Conservation (phyloP, 2,888 invertebrate genomes). For the Cartodere bifasciata region DNA sequence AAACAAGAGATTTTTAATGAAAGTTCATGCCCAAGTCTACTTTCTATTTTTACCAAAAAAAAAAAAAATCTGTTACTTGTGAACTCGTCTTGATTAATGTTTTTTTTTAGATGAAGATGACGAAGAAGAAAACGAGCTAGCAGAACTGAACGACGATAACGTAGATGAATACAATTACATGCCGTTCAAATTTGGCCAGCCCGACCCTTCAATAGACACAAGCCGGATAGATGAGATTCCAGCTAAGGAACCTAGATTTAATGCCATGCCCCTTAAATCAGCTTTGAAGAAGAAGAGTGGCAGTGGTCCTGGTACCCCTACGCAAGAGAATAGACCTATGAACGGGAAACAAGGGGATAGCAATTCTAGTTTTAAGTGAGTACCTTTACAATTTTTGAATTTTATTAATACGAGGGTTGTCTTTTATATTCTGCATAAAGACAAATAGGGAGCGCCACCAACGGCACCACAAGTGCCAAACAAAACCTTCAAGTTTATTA, state of each 20-base stretch:
- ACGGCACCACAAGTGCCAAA: too few relatives aligned
- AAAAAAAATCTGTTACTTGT: too few relatives aligned
- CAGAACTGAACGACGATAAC: slow-evolving; percentile 53
- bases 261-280: slow-evolving; percentile 84
- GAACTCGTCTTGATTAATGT: too few relatives aligned
- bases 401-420: too few relatives aligned
- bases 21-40: too few relatives aligned
- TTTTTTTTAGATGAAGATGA: slow-evolving; percentile 27
- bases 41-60: too few relatives aligned
- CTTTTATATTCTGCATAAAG: too few relatives aligned
- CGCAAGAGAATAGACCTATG: slow-evolving; percentile 55
- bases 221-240: slow-evolving; percentile 83
- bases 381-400: too few relatives aligned
- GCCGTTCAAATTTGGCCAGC: slow-evolving; percentile 44
- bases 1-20: too few relatives aligned
- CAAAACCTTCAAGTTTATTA: too few relatives aligned
- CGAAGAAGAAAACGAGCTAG: slow-evolving; percentile 43
- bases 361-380: slow-evolving; percentile 60
- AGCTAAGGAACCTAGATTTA: slow-evolving; percentile 83
- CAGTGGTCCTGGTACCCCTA: slow-evolving; percentile 52
- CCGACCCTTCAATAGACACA: slow-evolving; percentile 62
- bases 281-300: slow-evolving; percentile 71
- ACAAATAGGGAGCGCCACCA: too few relatives aligned
- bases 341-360: slow-evolving; percentile 27
- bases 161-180: slow-evolving; percentile 36